Evolutionary conservation across 35 echinoderm and acorn worm genomes (phyloP).

Genomic region (Ophiothrix spiculata): DNA sequence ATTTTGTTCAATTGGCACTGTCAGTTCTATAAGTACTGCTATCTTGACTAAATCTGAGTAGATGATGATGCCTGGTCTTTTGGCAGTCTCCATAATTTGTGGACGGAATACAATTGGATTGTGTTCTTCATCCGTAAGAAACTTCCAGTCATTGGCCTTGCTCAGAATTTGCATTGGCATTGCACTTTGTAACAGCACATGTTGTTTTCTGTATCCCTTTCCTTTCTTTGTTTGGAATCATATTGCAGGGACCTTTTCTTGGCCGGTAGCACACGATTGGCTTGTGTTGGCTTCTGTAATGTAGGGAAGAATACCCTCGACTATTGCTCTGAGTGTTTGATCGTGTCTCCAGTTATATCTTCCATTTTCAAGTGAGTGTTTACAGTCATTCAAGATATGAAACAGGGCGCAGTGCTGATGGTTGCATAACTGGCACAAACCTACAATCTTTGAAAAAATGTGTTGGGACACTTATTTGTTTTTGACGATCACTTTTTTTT

Average conservation of each 20-base stretch:
- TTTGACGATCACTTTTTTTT: too few species aligned
- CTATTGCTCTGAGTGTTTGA: neutral
- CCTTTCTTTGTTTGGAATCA: neutral
- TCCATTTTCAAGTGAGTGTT: neutral
- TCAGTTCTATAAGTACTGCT: neutral
- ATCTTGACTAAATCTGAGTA: neutral
- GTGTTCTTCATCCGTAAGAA: conserved; percentile 10
- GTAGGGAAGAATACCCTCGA: neutral
- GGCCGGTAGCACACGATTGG: neutral
- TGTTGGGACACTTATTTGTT: too few species aligned
- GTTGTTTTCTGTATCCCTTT: neutral
- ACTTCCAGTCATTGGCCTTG: neutral
- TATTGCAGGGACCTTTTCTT: neutral
- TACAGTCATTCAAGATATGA: neutral
- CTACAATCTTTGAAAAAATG: too few species aligned
- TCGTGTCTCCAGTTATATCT: neutral
- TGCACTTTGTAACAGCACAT: neutral
- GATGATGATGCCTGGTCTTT: neutral
- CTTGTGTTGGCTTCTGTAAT: neutral
- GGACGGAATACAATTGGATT: neutral
- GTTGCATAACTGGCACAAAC: neutral
- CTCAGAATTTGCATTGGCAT: neutral
- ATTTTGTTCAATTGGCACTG: neutral
- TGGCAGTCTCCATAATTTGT: neutral
- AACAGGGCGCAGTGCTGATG: neutral